These are phyloP conservation scores for Myrmophylax atrothorax DNA, from an alignment of 2,113 vertebrate species.

Conservation along the genomic window DNA sequence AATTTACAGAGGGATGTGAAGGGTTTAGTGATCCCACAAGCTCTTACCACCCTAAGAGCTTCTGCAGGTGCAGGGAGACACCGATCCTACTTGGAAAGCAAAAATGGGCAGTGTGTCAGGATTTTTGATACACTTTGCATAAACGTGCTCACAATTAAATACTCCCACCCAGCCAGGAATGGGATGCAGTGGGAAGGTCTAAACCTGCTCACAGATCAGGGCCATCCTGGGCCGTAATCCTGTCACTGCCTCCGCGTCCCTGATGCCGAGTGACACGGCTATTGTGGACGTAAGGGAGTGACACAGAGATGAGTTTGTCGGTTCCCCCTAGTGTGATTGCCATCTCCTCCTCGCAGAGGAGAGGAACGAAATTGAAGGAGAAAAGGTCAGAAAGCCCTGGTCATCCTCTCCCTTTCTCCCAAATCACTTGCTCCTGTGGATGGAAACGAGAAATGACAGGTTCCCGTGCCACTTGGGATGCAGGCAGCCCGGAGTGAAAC, in stretches of 20 bases:
- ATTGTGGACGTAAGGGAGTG: conserved; percentile 66
- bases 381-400: conserved; percentile 85
- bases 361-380: conserved; percentile 84
- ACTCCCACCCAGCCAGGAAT: rapidly evolving
- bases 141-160: rapidly evolving
- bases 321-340: conserved; percentile 77
- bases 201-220: neutral
- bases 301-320: conserved; percentile 82
- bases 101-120: rapidly evolving
- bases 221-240: neutral
- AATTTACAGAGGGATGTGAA: rapidly evolving
- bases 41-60: rapidly evolving
- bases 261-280: conserved; percentile 76
- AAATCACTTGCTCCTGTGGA: conserved; percentile 74
- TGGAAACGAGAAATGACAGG: conserved; percentile 81
- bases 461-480: conserved; percentile 55
- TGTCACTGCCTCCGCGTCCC: neutral
- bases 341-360: conserved; percentile 66
- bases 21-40: rapidly evolving
- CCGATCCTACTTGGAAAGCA: rapidly evolving
- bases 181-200: neutral
- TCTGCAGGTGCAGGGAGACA: rapidly evolving
- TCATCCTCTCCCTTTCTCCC: conserved; percentile 77
- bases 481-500: conserved; percentile 52
- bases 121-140: rapidly evolving